These are phyloP conservation scores for Nymphicus hollandicus DNA, from an alignment of 2,113 vertebrate species.

Conservation along the genomic window DNA sequence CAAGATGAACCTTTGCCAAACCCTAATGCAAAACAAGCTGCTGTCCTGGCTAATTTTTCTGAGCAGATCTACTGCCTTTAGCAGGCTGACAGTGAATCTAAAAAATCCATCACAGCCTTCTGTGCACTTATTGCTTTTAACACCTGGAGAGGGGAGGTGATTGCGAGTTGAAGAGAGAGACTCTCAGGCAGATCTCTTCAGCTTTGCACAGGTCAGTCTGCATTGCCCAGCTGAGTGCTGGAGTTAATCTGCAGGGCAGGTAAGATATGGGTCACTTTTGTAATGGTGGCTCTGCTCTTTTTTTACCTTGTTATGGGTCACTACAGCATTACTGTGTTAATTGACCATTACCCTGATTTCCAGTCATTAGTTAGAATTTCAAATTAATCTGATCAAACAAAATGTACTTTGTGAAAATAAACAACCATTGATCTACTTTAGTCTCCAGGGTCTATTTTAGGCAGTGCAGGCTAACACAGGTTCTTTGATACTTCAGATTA, in stretches of 20 bases:
- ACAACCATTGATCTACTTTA: background rate
- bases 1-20: background rate
- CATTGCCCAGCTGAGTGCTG: background rate
- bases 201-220: background rate
- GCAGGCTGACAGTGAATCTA: background rate
- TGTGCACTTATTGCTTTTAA: background rate
- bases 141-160: background rate
- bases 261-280: background rate
- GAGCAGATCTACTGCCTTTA: background rate
- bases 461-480: background rate
- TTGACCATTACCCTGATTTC: slow-evolving; percentile 22
- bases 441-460: background rate
- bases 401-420: background rate
- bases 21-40: background rate
- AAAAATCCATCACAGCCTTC: background rate
- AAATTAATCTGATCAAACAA: slow-evolving; percentile 30
- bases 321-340: background rate
- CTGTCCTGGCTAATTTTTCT: slow-evolving; percentile 19
- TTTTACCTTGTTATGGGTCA: background rate
- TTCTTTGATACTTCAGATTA: background rate
- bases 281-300: background rate
- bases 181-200: background rate
- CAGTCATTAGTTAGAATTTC: slow-evolving; percentile 11
- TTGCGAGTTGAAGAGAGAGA: background rate
- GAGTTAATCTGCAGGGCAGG: background rate